These are phyloP conservation scores for Pelosia muscerda DNA, from an alignment of 2,888 invertebrate species.

Conservation along the genomic window DNA sequence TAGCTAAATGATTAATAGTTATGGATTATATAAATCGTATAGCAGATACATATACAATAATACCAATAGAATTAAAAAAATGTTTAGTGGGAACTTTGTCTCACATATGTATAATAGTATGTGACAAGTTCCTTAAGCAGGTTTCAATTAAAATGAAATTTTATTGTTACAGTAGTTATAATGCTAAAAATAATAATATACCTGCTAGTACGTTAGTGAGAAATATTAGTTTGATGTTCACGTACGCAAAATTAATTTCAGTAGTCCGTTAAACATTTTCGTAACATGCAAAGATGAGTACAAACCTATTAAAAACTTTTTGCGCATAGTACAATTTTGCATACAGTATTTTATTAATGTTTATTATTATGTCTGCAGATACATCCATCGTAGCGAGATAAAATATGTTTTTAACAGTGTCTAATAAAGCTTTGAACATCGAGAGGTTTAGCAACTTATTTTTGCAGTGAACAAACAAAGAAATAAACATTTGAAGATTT, in stretches of 20 bases:
- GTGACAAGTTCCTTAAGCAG: too few relatives aligned
- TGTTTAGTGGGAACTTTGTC: too few relatives aligned
- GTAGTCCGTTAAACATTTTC: not conserved
- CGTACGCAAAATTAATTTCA: not conserved
- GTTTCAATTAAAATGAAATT: too few relatives aligned
- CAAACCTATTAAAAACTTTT: constrained; percentile 8
- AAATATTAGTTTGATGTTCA: not conserved
- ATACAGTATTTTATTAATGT: not conserved
- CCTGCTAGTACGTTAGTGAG: too few relatives aligned
- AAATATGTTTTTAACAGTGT: not conserved
- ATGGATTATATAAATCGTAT: not conserved
- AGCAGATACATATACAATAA: not conserved
- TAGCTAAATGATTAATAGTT: constrained; percentile 9
- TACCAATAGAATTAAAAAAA: too few relatives aligned
- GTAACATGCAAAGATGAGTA: not conserved
- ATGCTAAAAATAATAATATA: too few relatives aligned
- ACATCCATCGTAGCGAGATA: not conserved
- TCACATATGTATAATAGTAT: too few relatives aligned
- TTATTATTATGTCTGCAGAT: not conserved
- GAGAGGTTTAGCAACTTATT: not conserved
- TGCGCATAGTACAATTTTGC: not conserved
- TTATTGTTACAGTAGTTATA: too few relatives aligned
- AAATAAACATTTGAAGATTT: not conserved
- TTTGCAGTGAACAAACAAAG: not conserved
- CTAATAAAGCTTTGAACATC: not conserved